Base-by-base conservation (phyloP, 2,797 vertebrate species). In the Stomatorhinus walkeri region DNA sequence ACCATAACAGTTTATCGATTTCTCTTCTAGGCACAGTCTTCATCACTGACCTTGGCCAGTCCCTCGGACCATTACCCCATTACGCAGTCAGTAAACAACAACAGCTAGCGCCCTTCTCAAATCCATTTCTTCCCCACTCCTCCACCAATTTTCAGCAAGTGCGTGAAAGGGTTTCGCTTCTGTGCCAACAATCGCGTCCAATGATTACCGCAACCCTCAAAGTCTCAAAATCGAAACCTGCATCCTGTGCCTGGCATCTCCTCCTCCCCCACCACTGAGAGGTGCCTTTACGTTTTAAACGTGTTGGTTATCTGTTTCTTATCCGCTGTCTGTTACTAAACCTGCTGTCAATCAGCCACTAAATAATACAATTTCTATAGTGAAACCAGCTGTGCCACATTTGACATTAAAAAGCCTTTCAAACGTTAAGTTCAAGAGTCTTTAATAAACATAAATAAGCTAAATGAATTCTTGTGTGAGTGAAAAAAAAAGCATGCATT, bases 61-160 rank as follows among this genome's bases (percentile, higher is more conserved):
- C 43, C 81, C 81, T 85, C 81, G 36, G 51, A 87, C 85, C 85
- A 87, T 51, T 56, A 40, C 32, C 51, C 51, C 81, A 85, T 48
- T 49, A 85, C 43, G 22, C 81, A 81, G 36, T 81, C 76, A 43
- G 76, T 81, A 81, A 79, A 79, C 72, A 81, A 46, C 19, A 46
- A 22, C 76, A n/a, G 76, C 40, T 32, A 81, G 40, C 19, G 19
- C 7, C 76, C 36, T 43, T 46, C 40, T 22, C 76, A 43, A 46
- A 81, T 81, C 40, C 76, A 43, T 40, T 40, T 46, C 43, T 19
- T 43, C 76, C 40, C 40, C 40, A 46, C 36, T 36, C 28, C 72
- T 79, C 76, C n/a, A 81, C 76, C 76, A 81, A 72, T 81, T 81
- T 46, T 81, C 19, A 3, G 19, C 19, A 46, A 81, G 76, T 43